These are phyloP conservation scores for Furcula furcula DNA, from an alignment of 2,888 invertebrate genomes.

Conservation along the genomic window DNA sequence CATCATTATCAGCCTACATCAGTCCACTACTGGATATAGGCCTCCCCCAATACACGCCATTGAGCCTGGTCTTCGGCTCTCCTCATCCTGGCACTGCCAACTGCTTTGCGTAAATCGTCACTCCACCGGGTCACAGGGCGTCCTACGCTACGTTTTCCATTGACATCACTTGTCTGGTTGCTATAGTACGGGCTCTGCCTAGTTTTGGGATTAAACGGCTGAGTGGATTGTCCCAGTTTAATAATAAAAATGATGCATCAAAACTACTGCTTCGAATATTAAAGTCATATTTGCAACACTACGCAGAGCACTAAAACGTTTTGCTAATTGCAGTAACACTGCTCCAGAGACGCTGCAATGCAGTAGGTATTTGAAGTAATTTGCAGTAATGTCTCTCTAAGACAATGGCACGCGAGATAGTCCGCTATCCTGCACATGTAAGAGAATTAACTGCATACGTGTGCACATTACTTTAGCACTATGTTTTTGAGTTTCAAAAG, in stretches of 20 bases:
- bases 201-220: too few relatives aligned
- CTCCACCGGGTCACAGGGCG: too few relatives aligned
- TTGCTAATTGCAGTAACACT: constrained; percentile 59
- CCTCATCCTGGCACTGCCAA: too few relatives aligned
- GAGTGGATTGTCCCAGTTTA: neutral
- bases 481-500: too few relatives aligned
- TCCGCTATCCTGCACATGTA: constrained; percentile 10
- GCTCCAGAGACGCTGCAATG: constrained; percentile 58
- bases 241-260: neutral
- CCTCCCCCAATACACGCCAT: too few relatives aligned
- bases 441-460: constrained; percentile 24
- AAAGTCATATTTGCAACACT: neutral
- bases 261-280: neutral
- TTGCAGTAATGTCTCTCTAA: constrained; percentile 61
- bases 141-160: too few relatives aligned
- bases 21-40: too few relatives aligned
- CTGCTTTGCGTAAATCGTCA: too few relatives aligned
- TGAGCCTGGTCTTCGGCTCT: too few relatives aligned
- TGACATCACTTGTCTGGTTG: too few relatives aligned
- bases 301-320: constrained; percentile 42
- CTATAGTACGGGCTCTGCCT: too few relatives aligned
- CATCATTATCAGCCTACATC: too few relatives aligned
- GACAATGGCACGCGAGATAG: constrained; percentile 39
- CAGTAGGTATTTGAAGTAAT: constrained; percentile 63
- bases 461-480: constrained; percentile 31